Conservation (phyloP, 2,888 invertebrate species). For the Apotomis turbidana region DNA sequence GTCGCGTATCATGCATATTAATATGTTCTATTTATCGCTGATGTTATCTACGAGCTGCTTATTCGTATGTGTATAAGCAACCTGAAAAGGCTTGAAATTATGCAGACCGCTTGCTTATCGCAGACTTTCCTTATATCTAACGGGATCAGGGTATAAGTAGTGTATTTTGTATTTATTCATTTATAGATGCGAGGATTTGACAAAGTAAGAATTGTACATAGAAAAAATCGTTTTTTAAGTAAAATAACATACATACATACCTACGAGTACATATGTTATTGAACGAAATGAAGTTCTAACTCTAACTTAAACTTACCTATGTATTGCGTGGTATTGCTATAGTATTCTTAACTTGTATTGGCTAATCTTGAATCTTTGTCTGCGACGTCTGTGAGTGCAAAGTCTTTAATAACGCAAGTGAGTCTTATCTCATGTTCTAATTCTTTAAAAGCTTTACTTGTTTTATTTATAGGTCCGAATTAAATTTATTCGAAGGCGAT, state of each 20-base stretch:
- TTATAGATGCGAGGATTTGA: background rate
- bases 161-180: background rate
- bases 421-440: background rate
- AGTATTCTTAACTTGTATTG: too few species aligned
- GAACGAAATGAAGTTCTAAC: too few species aligned
- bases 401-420: background rate
- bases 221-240: too few species aligned
- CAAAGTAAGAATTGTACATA: too few species aligned
- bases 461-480: slow-evolving; percentile 35
- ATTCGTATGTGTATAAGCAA: slow-evolving; percentile 10
- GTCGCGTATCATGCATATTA: slow-evolving; percentile 59
- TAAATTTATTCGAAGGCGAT: slow-evolving; percentile 45
- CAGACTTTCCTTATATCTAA: slow-evolving; percentile 8
- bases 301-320: too few species aligned
- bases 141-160: background rate
- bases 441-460: slow-evolving; percentile 5
- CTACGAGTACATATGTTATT: too few species aligned
- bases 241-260: too few species aligned
- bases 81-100: slow-evolving; percentile 11
- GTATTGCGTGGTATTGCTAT: too few species aligned
- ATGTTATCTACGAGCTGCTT: slow-evolving; percentile 50
- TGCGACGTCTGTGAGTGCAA: background rate
- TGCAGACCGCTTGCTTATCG: slow-evolving; percentile 1
- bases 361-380: too few species aligned
- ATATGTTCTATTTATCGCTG: slow-evolving; percentile 59